Evolutionary conservation across 2,888 invertebrate species (phyloP), one percentile per base, ranked within the genome.

Genomic region (Hirudinaria manillensis): DNA sequence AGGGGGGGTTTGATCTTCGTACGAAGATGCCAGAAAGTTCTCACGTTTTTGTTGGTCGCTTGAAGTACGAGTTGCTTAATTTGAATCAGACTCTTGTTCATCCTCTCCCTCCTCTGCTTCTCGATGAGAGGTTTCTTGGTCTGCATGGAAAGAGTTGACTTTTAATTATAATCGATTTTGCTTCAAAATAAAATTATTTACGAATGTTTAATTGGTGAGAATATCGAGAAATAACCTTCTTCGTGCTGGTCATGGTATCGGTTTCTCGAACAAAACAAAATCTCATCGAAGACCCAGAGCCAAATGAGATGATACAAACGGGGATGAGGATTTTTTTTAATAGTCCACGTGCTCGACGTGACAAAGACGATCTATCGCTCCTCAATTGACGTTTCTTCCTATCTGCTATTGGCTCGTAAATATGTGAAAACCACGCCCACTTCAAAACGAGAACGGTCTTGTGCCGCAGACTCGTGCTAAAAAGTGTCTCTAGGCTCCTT

Each of bases 121-220:
- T 73, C 73, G 45, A 73, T 73, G 34, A 53, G 65, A 2, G 73
- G 73, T 45, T 73, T 73, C 56, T 73, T 73, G 24, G 73, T 73
- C 73, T 73, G 32, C 34, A 7, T 13, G 38, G 19, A 45, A 1
- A 10, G n/a, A 61, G n/a, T 6, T 2, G 7, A 61, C 2, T 53
- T 53, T 53, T 53, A 53, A 53, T 13, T 16, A 19, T 27, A 3
- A 61, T 61, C n/a, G 61, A 21, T 53, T 27, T 27, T 29, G 24
- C 2, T 61, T 61, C 13, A 53, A 61, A 61, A 61, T 61, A n/a
- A 61, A 61, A 27, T 7, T 24, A 7, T 13, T 10, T 27, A 19
- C 61, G n/a, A 29, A 21, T 19, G n/a, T 16, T 19, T 21, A 61
- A 61, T 16, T 10, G 16, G 45, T 45, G 45, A 16, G 45, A 45